phyloP scores from a whole-genome alignment of 2,113 vertebrate species.

The Nipponia nippon region DNA sequence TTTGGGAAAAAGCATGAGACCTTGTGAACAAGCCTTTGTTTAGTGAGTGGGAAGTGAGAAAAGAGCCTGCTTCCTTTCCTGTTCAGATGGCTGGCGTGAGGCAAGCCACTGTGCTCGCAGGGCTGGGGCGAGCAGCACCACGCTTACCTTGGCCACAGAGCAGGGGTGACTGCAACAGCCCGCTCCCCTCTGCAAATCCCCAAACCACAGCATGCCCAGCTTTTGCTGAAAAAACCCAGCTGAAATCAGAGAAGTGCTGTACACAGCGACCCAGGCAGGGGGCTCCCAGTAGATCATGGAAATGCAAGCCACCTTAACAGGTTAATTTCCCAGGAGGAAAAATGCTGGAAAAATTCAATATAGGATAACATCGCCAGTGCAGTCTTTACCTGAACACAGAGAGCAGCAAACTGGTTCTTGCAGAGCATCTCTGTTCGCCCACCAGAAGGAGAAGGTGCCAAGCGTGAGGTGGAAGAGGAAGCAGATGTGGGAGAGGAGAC shows the following conservation, averaged over 20 bases:
- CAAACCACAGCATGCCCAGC: neutral
- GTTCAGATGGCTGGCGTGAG: neutral
- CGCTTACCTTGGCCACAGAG: accelerated
- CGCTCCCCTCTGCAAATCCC: neutral
- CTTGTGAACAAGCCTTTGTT: conserved; percentile 31
- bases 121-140: accelerated
- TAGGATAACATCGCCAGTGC: neutral
- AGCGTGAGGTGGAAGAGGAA: conserved; percentile 1
- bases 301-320: neutral
- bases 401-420: neutral
- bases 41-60: neutral
- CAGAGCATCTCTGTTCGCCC: neutral
- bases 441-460: conserved; percentile 16
- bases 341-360: neutral
- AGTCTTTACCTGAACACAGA: neutral
- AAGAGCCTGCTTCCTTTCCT: neutral
- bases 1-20: neutral
- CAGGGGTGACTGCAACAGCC: too few species aligned
- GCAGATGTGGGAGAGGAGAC: conserved; percentile 37
- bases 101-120: neutral
- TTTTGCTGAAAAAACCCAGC: neutral
- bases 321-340: neutral
- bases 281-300: neutral
- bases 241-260: neutral
- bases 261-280: accelerated